A percentile compares a stretch with the other conserved stretches of the same genome.
phyloP scores from a whole-genome alignment of 1,140 invertebrate species.

The Leptestheria dahalacensis region DNA sequence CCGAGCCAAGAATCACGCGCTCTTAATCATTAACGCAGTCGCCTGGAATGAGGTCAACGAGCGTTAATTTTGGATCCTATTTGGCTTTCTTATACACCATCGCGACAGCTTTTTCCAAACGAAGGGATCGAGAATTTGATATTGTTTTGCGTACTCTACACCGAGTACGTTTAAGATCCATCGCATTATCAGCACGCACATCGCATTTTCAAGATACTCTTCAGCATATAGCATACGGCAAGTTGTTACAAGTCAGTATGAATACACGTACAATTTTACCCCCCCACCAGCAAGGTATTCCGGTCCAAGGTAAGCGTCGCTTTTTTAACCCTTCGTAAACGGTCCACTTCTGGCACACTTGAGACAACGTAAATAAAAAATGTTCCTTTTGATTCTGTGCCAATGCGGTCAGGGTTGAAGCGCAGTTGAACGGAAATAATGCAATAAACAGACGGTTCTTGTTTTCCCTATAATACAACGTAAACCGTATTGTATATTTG shows the following conservation, averaged over 20 bases:
- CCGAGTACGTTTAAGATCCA: too few species aligned
- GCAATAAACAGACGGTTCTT: not conserved
- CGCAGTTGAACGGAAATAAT: not conserved
- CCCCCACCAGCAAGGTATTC: too few species aligned
- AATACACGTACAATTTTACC: too few species aligned
- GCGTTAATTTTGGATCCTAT: not conserved
- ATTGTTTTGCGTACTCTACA: too few species aligned
- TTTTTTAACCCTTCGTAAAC: not conserved
- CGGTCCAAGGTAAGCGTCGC: too few species aligned
- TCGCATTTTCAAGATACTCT: too few species aligned
- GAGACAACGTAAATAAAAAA: not conserved
- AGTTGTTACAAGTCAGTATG: too few species aligned
- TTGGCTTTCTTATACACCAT: not conserved
- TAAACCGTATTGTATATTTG: too few species aligned
- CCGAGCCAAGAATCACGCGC: not conserved
- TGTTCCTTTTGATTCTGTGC: not conserved
- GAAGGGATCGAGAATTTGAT: too few species aligned
- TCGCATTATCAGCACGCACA: too few species aligned
- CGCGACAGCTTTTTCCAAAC: not conserved
- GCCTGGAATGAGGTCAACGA: not conserved
- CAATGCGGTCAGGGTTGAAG: not conserved
- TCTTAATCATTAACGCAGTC: not conserved
- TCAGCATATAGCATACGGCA: too few species aligned
- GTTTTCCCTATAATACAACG: not conserved
- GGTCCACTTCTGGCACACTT: not conserved